Conservation (phyloP, 2,888 invertebrate species). For the Pristionchus mayeri region DNA sequence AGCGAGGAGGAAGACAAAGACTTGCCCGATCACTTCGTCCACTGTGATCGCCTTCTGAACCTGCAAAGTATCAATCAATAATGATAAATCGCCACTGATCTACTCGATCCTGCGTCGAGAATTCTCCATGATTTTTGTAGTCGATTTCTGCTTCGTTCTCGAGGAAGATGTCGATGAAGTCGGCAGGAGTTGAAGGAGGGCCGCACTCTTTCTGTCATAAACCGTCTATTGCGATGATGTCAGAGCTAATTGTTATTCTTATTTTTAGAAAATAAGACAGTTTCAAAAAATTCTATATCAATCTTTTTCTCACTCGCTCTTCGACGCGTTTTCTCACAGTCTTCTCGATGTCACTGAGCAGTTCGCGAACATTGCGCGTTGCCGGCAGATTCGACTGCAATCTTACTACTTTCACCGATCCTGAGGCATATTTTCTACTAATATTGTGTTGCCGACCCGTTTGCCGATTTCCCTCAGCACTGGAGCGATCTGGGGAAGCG, state of each 20-base stretch:
- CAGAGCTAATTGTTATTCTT: too few relatives aligned
- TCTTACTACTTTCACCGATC: too few relatives aligned
- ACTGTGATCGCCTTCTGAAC: constrained; percentile 3
- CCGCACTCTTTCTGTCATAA: neutral
- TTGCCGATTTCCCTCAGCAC: neutral
- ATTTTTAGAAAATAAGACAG: neutral
- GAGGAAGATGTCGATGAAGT: constrained; percentile 68
- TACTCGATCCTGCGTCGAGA: too few relatives aligned
- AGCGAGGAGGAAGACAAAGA: constrained; percentile 22
- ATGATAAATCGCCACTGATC: neutral
- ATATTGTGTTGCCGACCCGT: neutral
- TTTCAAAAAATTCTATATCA: too few relatives aligned
- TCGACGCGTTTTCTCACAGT: neutral
- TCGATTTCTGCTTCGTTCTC: constrained; percentile 61
- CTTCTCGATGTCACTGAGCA: neutral
- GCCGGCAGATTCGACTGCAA: too few relatives aligned
- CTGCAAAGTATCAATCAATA: neutral
- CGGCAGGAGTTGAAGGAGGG: constrained; percentile 24
- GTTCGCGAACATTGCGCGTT: too few relatives aligned
- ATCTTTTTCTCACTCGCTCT: constrained; percentile 4
- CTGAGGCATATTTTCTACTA: too few relatives aligned
- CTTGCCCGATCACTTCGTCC: constrained; percentile 41
- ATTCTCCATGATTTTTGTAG: neutral
- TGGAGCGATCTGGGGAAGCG: neutral
- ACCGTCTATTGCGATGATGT: too few relatives aligned